Evolutionary conservation across 2,113 vertebrate species (phyloP).

Genomic region (Carassius auratus): DNA sequence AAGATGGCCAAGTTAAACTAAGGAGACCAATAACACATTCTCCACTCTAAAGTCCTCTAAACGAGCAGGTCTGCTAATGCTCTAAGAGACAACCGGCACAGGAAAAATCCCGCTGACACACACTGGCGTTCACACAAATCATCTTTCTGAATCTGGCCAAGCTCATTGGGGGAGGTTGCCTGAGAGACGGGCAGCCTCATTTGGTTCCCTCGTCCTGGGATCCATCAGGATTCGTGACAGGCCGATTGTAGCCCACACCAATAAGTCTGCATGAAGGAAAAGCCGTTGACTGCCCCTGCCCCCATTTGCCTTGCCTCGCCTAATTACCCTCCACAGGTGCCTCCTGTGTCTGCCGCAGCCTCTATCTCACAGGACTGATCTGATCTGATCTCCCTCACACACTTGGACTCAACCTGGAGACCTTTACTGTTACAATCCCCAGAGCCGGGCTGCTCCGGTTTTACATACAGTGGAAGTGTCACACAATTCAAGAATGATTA

Average conservation of each 20-base stretch:
- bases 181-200: constrained; percentile 55
- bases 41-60: constrained; percentile 1
- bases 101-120: constrained; percentile 45
- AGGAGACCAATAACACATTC: background rate
- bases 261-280: constrained; percentile 69
- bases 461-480: constrained; percentile 53
- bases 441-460: constrained; percentile 61
- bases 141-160: constrained; percentile 53
- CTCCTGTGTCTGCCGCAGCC: constrained; percentile 55
- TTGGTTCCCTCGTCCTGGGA: constrained; percentile 67
- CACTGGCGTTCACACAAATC: constrained; percentile 55
- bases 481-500: constrained; percentile 56
- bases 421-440: constrained; percentile 66
- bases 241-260: constrained; percentile 65
- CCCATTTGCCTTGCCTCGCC: constrained; percentile 59
- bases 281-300: constrained; percentile 48
- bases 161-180: constrained; percentile 53
- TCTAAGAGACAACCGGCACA: constrained; percentile 40
- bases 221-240: constrained; percentile 64
- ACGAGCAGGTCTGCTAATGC: background rate
- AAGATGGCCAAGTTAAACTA: background rate
- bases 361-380: constrained; percentile 53
- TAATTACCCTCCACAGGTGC: constrained; percentile 75
- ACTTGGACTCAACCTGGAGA: constrained; percentile 48
- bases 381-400: constrained; percentile 59